Evolutionary conservation across 2,888 invertebrate genomes (phyloP).

Genomic region (Andricus quercusramuli): DNA sequence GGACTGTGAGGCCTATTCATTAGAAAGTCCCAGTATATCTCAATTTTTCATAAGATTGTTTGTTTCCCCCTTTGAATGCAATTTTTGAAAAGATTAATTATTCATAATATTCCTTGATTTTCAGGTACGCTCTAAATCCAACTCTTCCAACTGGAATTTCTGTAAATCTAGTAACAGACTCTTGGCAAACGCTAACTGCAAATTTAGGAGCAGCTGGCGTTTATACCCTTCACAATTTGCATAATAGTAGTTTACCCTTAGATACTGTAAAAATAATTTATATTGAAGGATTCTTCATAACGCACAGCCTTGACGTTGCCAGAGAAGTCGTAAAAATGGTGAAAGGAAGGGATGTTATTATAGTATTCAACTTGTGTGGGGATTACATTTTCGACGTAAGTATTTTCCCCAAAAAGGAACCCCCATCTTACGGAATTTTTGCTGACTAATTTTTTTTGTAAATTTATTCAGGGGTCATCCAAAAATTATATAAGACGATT

Average conservation of each 20-base stretch:
- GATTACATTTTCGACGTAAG: slow-evolving; percentile 73
- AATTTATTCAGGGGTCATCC: too few species aligned
- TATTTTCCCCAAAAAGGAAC: slow-evolving; percentile 7
- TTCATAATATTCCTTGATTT: slow-evolving; percentile 41
- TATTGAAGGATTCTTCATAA: slow-evolving; percentile 76
- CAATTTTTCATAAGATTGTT: background rate
- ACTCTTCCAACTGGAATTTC: slow-evolving; percentile 74
- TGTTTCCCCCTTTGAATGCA: background rate
- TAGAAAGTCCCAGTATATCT: background rate
- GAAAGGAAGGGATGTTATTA: slow-evolving; percentile 68
- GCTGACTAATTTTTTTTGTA: too few species aligned
- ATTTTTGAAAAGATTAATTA: background rate
- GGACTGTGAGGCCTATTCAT: too few species aligned
- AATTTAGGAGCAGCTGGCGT: slow-evolving; percentile 75
- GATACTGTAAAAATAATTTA: slow-evolving; percentile 72
- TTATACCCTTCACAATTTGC: slow-evolving; percentile 69
- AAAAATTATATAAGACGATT: too few species aligned
- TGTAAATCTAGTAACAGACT: slow-evolving; percentile 70
- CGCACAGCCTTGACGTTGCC: slow-evolving; percentile 74
- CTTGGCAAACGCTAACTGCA: slow-evolving; percentile 73
- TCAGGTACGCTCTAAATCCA: slow-evolving; percentile 72
- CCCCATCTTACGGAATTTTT: background rate
- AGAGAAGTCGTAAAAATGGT: slow-evolving; percentile 70
- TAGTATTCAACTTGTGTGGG: slow-evolving; percentile 76
- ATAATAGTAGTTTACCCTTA: slow-evolving; percentile 62